Evolutionary conservation across 1,140 invertebrate genomes (phyloP).

Genomic region (Rhysida immarginata): DNA sequence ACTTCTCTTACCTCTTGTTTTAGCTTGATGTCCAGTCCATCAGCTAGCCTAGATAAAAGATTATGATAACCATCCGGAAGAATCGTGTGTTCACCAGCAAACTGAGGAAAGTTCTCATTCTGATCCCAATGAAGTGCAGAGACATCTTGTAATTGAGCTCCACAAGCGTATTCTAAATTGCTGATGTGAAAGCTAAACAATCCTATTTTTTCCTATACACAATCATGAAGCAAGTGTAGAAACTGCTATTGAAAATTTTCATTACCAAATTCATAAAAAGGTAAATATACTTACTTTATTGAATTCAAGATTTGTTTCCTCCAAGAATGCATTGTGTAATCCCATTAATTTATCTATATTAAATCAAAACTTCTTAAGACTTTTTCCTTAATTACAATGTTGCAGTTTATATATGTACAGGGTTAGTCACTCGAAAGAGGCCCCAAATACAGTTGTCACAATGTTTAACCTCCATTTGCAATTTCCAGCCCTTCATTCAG

Average conservation of each 20-base stretch:
- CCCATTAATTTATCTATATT: conserved; percentile 27
- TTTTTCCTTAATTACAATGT: no score
- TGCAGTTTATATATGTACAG: no score
- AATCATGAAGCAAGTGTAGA: not conserved
- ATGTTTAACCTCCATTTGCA: no score
- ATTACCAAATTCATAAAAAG: not conserved
- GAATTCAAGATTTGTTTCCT: conserved; percentile 27
- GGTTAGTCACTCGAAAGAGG: no score
- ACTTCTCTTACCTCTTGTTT: conserved; percentile 24
- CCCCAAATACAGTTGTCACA: no score
- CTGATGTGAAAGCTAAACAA: conserved; percentile 30
- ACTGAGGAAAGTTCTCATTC: conserved; percentile 30
- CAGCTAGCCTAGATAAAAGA: conserved; percentile 22
- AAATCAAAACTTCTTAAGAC: no score
- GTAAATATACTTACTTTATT: conserved; percentile 20
- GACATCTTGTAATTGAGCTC: conserved; percentile 23
- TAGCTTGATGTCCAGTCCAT: conserved; percentile 24
- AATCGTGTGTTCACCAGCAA: conserved; percentile 26
- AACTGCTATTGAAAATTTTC: not conserved
- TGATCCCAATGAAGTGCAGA: conserved; percentile 33
- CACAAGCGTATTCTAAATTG: conserved; percentile 33
- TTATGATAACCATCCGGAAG: conserved; percentile 21
- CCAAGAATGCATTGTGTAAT: conserved; percentile 28
- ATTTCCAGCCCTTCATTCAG: no score
- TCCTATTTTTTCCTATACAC: conserved; percentile 24